Conservation (phyloP, 2,888 invertebrate species). For the Molorchus minor region DNA sequence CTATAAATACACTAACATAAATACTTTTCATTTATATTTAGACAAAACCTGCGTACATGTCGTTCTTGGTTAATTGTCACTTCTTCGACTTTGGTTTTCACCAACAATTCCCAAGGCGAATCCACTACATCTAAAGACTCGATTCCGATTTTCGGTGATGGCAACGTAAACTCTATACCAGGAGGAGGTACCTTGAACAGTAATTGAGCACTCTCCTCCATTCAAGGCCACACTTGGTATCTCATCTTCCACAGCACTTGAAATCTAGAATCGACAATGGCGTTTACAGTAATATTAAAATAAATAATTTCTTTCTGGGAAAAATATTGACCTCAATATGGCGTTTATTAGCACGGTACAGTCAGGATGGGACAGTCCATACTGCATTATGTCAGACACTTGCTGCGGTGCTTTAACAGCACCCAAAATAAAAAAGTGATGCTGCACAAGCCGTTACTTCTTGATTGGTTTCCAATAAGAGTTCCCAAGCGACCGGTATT, state of each 20-base stretch:
- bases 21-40: background rate
- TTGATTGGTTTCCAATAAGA: slow-evolving; percentile 90
- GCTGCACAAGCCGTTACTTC: slow-evolving; percentile 87
- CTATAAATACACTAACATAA: slow-evolving; percentile 61
- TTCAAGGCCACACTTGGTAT: slow-evolving; percentile 98
- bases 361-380: slow-evolving; percentile 85
- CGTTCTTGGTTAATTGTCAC: slow-evolving; percentile 98
- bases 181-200: slow-evolving; percentile 99
- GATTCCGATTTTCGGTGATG: slow-evolving; percentile 98
- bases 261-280: slow-evolving; percentile 69
- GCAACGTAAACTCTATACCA: slow-evolving; percentile 98
- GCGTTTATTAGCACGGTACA: slow-evolving; percentile 84
- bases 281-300: background rate
- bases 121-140: slow-evolving; percentile 95
- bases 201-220: slow-evolving; percentile 97
- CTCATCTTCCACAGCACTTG: slow-evolving; percentile 96
- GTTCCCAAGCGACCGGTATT: slow-evolving; percentile 93
- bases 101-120: slow-evolving; percentile 98
- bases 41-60: slow-evolving; percentile 72
- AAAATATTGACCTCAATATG: slow-evolving; percentile 73
- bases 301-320: background rate
- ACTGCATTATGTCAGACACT: slow-evolving; percentile 89
- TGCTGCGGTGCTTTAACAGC: slow-evolving; percentile 92
- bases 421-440: slow-evolving; percentile 88
- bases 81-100: slow-evolving; percentile 98